Percentiles rank a stretch among this genome's conserved stretches.
phyloP scores from a whole-genome alignment of 2,113 vertebrate species.

The Pleuronectes platessa region DNA sequence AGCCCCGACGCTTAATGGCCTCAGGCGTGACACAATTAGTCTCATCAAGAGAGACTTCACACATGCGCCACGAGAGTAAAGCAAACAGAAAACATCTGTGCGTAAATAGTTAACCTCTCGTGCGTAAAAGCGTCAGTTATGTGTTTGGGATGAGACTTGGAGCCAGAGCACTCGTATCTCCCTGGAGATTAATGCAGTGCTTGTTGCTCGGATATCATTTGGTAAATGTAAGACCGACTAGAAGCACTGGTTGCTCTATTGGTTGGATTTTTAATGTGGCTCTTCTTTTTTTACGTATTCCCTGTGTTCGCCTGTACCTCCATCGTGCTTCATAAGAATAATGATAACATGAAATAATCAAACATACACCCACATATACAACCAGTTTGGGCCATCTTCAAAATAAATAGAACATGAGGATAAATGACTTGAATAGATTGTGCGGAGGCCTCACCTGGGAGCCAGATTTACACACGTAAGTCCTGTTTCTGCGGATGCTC shows the following conservation, averaged over 20 bases:
- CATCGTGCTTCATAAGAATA: too few species aligned
- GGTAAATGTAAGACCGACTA: not conserved
- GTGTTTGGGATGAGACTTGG: conserved; percentile 4
- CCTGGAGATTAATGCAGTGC: not conserved
- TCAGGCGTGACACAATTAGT: conserved; percentile 72
- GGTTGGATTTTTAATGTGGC: not conserved
- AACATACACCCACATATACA: not conserved
- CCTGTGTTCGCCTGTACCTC: not conserved
- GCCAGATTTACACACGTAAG: conserved; percentile 98
- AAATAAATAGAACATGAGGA: not conserved
- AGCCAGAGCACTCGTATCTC: not conserved
- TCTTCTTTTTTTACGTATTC: not conserved
- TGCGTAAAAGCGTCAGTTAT: conserved; percentile 39
- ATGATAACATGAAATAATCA: not conserved
- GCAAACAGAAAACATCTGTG: conserved; percentile 16
- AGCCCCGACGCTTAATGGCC: conserved; percentile 62
- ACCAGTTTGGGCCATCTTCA: too few species aligned
- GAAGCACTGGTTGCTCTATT: not conserved
- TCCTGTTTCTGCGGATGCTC: conserved; percentile 96
- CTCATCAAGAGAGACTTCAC: conserved; percentile 65
- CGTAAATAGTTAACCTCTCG: conserved; percentile 48
- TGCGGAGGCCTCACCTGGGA: conserved; percentile 88
- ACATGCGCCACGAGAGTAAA: not conserved
- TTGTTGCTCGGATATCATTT: not conserved
- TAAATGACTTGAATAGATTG: not conserved